A percentile compares a stretch with the other conserved stretches of the same genome.
These are phyloP conservation scores for Drosophila anomalata DNA, from an alignment of 2,888 invertebrate genomes.

Conservation along the genomic window DNA sequence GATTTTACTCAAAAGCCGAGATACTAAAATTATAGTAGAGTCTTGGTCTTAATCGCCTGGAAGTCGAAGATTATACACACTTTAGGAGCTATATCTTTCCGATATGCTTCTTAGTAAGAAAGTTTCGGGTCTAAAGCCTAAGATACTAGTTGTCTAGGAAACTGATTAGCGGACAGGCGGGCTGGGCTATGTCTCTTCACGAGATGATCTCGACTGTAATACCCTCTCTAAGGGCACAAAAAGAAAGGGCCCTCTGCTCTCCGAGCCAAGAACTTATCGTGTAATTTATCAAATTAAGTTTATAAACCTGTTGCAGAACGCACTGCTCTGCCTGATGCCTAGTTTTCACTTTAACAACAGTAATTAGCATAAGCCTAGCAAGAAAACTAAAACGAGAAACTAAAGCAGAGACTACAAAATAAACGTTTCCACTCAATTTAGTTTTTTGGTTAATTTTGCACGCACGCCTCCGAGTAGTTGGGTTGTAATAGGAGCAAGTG, in stretches of 20 bases:
- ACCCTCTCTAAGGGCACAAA: neutral
- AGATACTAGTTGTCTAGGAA: too few species aligned
- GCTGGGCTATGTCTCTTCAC: too few species aligned
- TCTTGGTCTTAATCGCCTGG: too few species aligned
- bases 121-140: neutral
- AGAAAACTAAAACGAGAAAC: conserved; percentile 1
- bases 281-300: conserved; percentile 10
- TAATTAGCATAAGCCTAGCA: conserved; percentile 49
- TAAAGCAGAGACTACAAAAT: conserved; percentile 1
- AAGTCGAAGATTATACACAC: too few species aligned
- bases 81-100: too few species aligned
- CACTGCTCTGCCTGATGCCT: conserved; percentile 17
- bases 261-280: conserved; percentile 8
- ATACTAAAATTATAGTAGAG: neutral
- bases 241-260: neutral
- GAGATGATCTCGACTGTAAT: too few species aligned
- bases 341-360: conserved; percentile 44
- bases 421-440: conserved; percentile 67
- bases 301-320: neutral
- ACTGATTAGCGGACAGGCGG: too few species aligned
- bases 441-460: conserved; percentile 52
- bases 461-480: conserved; percentile 38
- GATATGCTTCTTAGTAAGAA: neutral
- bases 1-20: neutral
- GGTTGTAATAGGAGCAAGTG: conserved; percentile 56